Evolutionary conservation across 2,113 vertebrate genomes (phyloP).

Genomic region (Gallinago media): DNA sequence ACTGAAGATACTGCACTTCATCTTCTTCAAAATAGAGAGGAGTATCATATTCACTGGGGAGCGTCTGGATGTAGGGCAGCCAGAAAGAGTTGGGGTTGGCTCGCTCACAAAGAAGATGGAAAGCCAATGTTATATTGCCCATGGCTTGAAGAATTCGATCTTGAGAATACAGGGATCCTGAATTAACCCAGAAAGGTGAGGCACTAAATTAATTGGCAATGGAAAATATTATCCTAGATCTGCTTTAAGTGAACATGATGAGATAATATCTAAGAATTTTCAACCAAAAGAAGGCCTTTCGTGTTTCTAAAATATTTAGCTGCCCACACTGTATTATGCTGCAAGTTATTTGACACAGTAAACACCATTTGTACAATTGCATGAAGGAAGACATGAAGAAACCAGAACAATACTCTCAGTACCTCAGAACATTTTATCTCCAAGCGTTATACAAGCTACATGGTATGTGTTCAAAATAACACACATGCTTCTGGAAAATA

Average conservation of each 20-base stretch:
- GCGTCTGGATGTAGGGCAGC: slow-evolving; percentile 95
- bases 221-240: background rate
- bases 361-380: background rate
- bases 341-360: background rate
- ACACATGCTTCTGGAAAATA: background rate
- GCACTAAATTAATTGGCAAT: background rate
- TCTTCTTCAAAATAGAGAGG: slow-evolving; percentile 95
- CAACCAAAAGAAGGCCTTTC: background rate
- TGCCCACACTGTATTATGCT: background rate
- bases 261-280: background rate
- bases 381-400: background rate
- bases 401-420: background rate
- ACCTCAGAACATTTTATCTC: background rate
- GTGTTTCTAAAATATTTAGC: background rate
- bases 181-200: slow-evolving; percentile 55
- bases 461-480: background rate
- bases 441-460: background rate
- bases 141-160: slow-evolving; percentile 97
- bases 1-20: slow-evolving; percentile 90
- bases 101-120: slow-evolving; percentile 94
- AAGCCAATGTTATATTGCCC: slow-evolving; percentile 95
- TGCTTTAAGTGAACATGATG: background rate
- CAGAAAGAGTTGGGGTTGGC: slow-evolving; percentile 88
- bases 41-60: slow-evolving; percentile 92
- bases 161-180: slow-evolving; percentile 92